Base-by-base conservation (phyloP, 2,888 invertebrate species). In the Carcina quercana region DNA sequence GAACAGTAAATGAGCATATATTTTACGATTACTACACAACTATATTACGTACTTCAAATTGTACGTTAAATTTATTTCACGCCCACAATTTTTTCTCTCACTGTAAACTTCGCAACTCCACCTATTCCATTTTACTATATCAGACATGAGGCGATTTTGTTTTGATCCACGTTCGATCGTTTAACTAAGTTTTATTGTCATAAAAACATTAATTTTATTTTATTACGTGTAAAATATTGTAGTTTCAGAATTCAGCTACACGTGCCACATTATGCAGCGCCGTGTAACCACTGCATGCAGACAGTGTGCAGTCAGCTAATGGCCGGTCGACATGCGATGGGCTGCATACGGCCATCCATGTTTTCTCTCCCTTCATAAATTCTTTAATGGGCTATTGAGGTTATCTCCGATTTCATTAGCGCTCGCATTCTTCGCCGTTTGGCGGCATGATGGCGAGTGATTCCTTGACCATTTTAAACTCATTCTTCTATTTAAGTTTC, bases 311-410 rank as follows among this genome's bases (percentile, higher is more conserved):
- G 17, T 11, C 37, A 42, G 35, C 30, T 59, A 60, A 64, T 53
- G 50, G 50, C 38, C 19, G 35, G 27, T 29, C 37, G 43, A 40
- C 62, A 65, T 52, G 64, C 54, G 28, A 56, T 42, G 11, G 13
- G 8, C n/a, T 32, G 19, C 32, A 20, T 19, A 13, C 14, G 13
- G 3, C 7, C 13, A 15, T 15, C 6, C 25, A 10, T 25, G 8
- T 26, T 26, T 15, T 15, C 20, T 20, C 10, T 8, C 20, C 8
- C 8, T 20, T 20, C 20, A 8, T 20, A 21, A 10, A 22, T 2
- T 14, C 29, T 15, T 7, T 3, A 28, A 2, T 28, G 5, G 5
- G 28, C 13, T 10, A 15, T 5, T 13, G n/a, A 28, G 27, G 27
- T 8, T 10, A 15, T 15, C n/a, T 7, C 11, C 4, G 17, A 7